A percentile compares a stretch with the other conserved stretches of the same genome.
Evolutionary conservation across 2,888 invertebrate genomes (phyloP).

Genomic region (Baccha elongata): DNA sequence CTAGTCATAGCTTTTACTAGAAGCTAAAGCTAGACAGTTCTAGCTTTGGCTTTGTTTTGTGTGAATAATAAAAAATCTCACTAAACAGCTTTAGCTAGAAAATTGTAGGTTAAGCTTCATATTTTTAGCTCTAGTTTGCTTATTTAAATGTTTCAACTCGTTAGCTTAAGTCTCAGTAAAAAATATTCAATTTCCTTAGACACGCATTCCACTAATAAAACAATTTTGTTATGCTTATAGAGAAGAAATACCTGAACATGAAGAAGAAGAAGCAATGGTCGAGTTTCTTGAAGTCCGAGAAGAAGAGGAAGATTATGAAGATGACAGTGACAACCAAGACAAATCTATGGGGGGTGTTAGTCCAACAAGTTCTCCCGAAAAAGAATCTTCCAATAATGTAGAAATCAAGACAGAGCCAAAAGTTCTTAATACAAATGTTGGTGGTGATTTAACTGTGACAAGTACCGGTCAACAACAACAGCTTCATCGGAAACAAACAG

Average conservation of each 20-base stretch:
- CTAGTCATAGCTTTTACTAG: no score
- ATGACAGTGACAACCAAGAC: constrained; percentile 78
- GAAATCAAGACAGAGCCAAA: constrained; percentile 44
- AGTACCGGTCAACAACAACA: constrained; percentile 10
- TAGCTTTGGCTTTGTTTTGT: no score
- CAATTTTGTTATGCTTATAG: constrained; percentile 67
- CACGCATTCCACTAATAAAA: no score
- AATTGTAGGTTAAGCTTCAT: no score
- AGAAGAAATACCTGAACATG: constrained; percentile 76
- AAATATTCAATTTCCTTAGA: no score
- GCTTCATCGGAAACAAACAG: constrained; percentile 30
- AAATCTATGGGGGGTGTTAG: constrained; percentile 76
- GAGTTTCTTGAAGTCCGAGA: constrained; percentile 81
- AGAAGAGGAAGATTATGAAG: constrained; percentile 78
- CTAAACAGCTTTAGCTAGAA: no score
- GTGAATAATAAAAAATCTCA: no score
- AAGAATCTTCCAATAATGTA: constrained; percentile 74
- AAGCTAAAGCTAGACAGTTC: no score
- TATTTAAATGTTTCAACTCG: no score
- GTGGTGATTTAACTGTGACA: no score
- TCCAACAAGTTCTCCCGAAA: constrained; percentile 77
- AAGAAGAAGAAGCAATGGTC: constrained; percentile 80
- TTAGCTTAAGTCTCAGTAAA: no score
- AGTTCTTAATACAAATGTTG: constrained; percentile 55
- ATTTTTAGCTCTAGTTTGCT: no score